A percentile compares a stretch with the other conserved stretches of the same genome.
Evolutionary conservation across 23 tunicate species (phyloP).

Genomic region (Styela plicata): DNA sequence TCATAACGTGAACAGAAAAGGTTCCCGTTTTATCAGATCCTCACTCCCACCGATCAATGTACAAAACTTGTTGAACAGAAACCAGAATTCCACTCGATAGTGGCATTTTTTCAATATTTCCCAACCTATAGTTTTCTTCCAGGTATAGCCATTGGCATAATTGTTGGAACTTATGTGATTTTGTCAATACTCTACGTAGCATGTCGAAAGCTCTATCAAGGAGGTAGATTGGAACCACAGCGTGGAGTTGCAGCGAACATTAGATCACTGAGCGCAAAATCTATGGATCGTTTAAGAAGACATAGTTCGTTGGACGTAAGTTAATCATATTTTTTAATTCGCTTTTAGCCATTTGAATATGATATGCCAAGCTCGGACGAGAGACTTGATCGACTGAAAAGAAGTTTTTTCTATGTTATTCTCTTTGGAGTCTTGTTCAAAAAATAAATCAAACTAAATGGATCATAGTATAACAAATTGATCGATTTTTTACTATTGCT

Average conservation of each 20-base stretch:
- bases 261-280: neutral
- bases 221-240: neutral
- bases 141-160: slow-evolving; percentile 3
- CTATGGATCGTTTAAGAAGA: slow-evolving; percentile 13
- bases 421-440: too few species aligned
- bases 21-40: too few species aligned
- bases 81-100: too few species aligned
- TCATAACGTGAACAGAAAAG: too few species aligned
- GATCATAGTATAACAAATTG: too few species aligned
- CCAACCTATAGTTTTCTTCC: neutral
- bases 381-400: too few species aligned
- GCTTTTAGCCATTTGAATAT: neutral
- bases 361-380: neutral
- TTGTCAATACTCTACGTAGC: neutral
- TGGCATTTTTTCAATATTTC: too few species aligned
- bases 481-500: too few species aligned
- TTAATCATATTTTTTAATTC: neutral
- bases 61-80: too few species aligned
- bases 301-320: slow-evolving; percentile 12
- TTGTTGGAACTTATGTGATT: neutral
- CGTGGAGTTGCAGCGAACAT: neutral
- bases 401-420: too few species aligned
- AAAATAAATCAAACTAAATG: too few species aligned
- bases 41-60: too few species aligned
- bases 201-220: neutral